Evolutionary conservation across 2,888 invertebrate species (phyloP).

Genomic region (Lochmaea capreae): DNA sequence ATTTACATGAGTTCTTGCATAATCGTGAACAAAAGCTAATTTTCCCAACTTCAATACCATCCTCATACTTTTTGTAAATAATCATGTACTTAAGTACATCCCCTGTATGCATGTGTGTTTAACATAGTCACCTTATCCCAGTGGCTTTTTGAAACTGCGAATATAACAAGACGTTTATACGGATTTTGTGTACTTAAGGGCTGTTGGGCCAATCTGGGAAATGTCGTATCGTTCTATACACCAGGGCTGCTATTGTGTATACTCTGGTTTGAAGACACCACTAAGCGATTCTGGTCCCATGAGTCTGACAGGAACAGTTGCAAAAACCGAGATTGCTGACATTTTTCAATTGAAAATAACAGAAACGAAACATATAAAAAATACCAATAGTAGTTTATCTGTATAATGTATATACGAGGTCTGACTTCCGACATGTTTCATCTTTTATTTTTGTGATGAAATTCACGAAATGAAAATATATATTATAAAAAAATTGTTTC

Average conservation of each 20-base stretch:
- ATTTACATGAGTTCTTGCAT: no score
- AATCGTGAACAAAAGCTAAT: no score
- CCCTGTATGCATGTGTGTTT: neutral
- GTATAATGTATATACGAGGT: neutral
- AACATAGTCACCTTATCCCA: conserved; percentile 44
- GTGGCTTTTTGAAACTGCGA: conserved; percentile 49
- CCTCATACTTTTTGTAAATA: neutral
- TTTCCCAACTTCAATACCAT: neutral
- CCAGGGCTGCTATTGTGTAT: conserved; percentile 41
- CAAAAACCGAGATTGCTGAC: conserved; percentile 39
- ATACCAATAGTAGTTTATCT: neutral
- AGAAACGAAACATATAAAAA: neutral
- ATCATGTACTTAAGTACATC: neutral
- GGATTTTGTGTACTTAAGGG: conserved; percentile 62
- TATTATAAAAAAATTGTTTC: no score
- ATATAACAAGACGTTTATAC: conserved; percentile 60
- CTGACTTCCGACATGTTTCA: no score
- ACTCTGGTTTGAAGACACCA: conserved; percentile 50
- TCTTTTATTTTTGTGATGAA: no score
- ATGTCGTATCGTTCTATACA: conserved; percentile 60
- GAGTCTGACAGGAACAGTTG: conserved; percentile 45
- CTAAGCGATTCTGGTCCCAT: conserved; percentile 48
- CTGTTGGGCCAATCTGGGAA: conserved; percentile 61
- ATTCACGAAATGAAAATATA: no score
- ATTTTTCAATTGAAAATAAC: conserved; percentile 21